phyloP scores from a whole-genome alignment of 2,888 invertebrate genomes.

The Pollenia griseotomentosa region DNA sequence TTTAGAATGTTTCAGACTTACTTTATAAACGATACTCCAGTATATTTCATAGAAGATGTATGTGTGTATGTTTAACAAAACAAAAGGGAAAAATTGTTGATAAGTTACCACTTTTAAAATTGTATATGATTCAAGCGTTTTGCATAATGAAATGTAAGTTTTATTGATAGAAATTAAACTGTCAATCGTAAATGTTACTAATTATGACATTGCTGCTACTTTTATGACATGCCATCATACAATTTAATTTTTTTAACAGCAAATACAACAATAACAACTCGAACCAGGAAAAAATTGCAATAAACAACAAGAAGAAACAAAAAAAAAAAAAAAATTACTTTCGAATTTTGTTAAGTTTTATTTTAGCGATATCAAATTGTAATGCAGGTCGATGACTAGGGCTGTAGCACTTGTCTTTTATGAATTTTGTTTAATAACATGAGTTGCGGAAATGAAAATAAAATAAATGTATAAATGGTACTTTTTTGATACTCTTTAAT shows the following conservation, averaged over 20 bases:
- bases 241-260: conserved; percentile 43
- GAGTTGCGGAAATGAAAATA: too few species aligned
- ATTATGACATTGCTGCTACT: conserved; percentile 69
- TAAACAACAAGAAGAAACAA: neutral
- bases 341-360: neutral
- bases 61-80: neutral
- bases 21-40: conserved; percentile 7
- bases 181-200: conserved; percentile 72
- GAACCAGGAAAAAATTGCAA: neutral
- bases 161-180: conserved; percentile 72
- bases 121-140: conserved; percentile 60
- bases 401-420: too few species aligned
- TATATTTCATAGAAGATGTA: neutral
- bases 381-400: too few species aligned
- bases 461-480: too few species aligned
- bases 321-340: neutral
- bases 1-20: conserved; percentile 36
- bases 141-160: conserved; percentile 66
- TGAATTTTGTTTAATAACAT: too few species aligned
- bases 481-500: too few species aligned
- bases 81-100: conserved; percentile 45
- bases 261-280: neutral
- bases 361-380: too few species aligned
- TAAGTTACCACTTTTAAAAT: conserved; percentile 56
- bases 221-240: conserved; percentile 66